Base-by-base conservation (phyloP, 1,140 invertebrate species). In the Nebria ingens region DNA sequence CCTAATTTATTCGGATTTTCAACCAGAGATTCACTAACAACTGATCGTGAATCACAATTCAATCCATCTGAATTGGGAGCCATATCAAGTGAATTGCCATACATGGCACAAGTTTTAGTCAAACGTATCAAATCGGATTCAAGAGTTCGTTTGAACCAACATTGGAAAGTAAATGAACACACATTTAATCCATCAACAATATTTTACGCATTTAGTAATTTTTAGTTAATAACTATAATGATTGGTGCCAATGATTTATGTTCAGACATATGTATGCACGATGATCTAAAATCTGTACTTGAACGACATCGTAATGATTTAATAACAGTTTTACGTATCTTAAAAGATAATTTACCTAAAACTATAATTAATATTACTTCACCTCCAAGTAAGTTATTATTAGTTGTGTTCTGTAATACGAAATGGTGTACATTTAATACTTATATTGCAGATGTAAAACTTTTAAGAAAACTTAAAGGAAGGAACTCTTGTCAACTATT, bases 221-320 rank as follows among this genome's bases (percentile, higher is more conserved):
- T 64, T 53, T 40, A 65, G 64, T 59, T 66, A 57, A 59, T 66
- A 19, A 61, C 60, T 29, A 40, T 65, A 1, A 56, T 62, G 42
- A 61, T 66, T 23, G 65, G 65, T 4, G 40, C 59, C 17, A 86
- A 87, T 63, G 84, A 89, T 61, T 76, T 89, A 51, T 89, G 86
- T 64, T 58, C 68, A 3, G 76, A 80, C 15, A 75, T 84, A 12
- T 85, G 83, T 62, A 76, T 69, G 55, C 51, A 66, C 54, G 56
- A 69, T 4, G 65, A 71, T 23, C 57, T 68, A 0, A 64, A 68
- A 51, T 57, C 64, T 17, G 45, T 65, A 19, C 52, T 78, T 0
- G 64, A 73, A 4, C 67, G 68, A 4, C 82, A 83, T 59, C 69
- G 72, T 29, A 55, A 62, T 2, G 69, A 81, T 56, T 62, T 86